Base-by-base conservation (phyloP, 1,140 invertebrate genomes). In the Drosophila azteca region DNA sequence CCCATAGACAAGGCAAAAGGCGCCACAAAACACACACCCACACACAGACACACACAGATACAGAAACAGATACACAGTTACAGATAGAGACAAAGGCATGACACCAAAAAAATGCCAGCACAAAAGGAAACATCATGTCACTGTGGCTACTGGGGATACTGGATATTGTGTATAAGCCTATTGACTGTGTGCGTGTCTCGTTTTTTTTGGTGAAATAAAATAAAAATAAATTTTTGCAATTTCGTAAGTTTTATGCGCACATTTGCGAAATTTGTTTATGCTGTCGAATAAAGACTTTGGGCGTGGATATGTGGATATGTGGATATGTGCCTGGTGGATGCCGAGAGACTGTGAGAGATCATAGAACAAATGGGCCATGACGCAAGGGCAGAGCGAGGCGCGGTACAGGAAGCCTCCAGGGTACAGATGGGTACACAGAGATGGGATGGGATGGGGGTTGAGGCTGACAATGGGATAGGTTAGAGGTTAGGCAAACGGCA, bases 191-290 rank as follows among this genome's bases (percentile, higher is more conserved):
- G 17, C 1, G 17, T 20, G 17, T 20, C 17, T 20, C 1, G 0
- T 20, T 20, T 20, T 20, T 20, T 20, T 20, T 20, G 55, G 55
- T 24, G 51, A 58, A 77, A 62, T 77, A 76, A 77, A 76, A 77
- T 76, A 62, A 76, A 77, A 76, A 77, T 76, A 62, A 62, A 76
- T 76, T 70, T 88, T 78, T 82, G 82, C 82, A 76, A 88, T 88
- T 85, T 82, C 62, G 83, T 76, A 85, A 79, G 83, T 85, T 85
- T 85, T 82, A 87, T 85, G 78, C 75, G 69, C 52, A 78, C 78
- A 87, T 85, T 82, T 72, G 78, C 82, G 63, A 81, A 83, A 82
- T 85, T 81, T 85, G 74, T 71, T 78, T 85, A 71, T 75, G 74
- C 82, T 73, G 79, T 44, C 62, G 64, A 58, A 44, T 22, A 39